Percentiles rank a stretch among this genome's conserved stretches.
These are phyloP conservation scores for Sminthopsis crassicaudata DNA, from an alignment of 2,113 vertebrate species.

Conservation along the genomic window DNA sequence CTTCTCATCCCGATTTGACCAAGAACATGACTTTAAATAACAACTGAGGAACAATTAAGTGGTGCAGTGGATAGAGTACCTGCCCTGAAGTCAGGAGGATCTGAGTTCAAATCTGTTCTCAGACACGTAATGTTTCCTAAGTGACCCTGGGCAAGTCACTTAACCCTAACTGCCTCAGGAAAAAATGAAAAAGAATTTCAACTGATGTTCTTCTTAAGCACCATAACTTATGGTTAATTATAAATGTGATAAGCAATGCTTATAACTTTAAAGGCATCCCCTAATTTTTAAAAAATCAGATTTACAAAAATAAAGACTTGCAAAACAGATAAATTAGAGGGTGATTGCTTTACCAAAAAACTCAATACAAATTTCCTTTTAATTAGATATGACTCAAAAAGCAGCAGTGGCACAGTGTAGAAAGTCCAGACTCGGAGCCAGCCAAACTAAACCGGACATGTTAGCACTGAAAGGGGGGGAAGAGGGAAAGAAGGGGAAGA, in stretches of 20 bases:
- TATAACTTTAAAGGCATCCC: background rate
- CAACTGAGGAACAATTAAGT: background rate
- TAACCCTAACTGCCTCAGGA: too few relatives aligned
- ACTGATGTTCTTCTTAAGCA: background rate
- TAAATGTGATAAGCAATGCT: background rate
- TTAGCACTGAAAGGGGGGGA: background rate
- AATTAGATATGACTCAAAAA: background rate
- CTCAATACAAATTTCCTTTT: background rate
- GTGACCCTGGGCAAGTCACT: too few relatives aligned
- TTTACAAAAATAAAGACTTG: background rate
- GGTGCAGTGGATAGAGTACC: too few relatives aligned
- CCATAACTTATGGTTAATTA: background rate
- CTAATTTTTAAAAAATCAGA: background rate
- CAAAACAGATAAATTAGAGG: background rate
- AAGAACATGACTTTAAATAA: background rate
- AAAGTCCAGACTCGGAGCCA: background rate
- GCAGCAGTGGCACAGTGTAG: background rate
- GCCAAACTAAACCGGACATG: background rate
- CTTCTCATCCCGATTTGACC: background rate
- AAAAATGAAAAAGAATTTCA: too few relatives aligned
- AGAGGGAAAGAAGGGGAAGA: background rate
- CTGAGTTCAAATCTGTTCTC: too few relatives aligned
- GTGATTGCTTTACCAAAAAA: background rate
- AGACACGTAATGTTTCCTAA: too few relatives aligned
- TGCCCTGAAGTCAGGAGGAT: too few relatives aligned